Percentiles rank a stretch among this genome's conserved stretches.
Evolutionary conservation across 2,113 vertebrate genomes (phyloP).

Genomic region (Platycercus adscitus): DNA sequence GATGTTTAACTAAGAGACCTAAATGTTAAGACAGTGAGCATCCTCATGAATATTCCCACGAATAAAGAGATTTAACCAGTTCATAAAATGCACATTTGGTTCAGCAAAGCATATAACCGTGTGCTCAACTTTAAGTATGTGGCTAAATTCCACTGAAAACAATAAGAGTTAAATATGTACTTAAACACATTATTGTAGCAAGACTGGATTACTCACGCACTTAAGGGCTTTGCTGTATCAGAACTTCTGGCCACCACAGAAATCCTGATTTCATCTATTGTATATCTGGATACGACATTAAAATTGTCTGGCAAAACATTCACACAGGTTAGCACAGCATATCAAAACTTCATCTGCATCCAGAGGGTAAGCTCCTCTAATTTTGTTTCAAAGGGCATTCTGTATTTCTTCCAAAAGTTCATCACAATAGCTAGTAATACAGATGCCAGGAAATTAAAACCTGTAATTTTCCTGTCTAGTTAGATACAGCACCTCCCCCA

Average conservation of each 20-base stretch:
- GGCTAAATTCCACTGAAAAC: background rate
- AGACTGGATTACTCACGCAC: background rate
- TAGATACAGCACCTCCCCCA: background rate
- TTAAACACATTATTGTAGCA: background rate
- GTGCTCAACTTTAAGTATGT: background rate
- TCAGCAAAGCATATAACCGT: background rate
- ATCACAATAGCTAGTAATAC: background rate
- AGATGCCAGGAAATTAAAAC: conserved; percentile 40
- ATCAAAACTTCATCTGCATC: background rate
- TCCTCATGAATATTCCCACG: background rate
- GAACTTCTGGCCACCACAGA: background rate
- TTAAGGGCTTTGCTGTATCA: background rate
- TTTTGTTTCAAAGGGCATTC: background rate
- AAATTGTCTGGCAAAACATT: background rate
- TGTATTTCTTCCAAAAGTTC: background rate
- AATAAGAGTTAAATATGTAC: background rate
- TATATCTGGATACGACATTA: background rate
- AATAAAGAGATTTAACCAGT: background rate
- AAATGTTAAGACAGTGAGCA: background rate
- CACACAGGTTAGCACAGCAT: background rate
- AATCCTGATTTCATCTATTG: background rate
- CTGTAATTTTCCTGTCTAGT: background rate
- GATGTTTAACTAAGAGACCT: background rate
- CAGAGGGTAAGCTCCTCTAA: background rate
- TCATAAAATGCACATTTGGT: background rate